phyloP scores from a whole-genome alignment of 2,113 vertebrate species.

The Pedionomus torquatus region DNA sequence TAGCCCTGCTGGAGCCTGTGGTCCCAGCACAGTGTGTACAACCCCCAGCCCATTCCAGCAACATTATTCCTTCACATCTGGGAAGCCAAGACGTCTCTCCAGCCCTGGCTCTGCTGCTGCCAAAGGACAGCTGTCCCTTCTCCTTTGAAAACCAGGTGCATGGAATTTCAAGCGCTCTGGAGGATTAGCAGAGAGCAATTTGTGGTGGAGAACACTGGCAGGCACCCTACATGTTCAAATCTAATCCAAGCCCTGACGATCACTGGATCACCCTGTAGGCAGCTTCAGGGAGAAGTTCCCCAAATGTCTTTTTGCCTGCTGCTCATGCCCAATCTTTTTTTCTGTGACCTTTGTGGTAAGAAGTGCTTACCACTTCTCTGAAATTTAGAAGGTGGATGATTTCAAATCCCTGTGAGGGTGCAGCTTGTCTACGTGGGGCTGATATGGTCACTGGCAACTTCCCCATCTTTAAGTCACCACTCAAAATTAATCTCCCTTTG shows the following conservation, averaged over 20 bases:
- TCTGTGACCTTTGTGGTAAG: not conserved
- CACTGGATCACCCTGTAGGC: not conserved
- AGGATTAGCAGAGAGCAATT: not conserved
- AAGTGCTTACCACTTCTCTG: not conserved
- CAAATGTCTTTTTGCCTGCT: not conserved
- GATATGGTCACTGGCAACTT: not conserved
- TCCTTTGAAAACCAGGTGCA: not conserved
- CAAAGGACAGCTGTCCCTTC: not conserved
- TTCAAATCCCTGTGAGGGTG: not conserved
- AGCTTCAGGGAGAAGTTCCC: not conserved
- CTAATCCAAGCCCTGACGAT: not conserved
- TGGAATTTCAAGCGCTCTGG: not conserved
- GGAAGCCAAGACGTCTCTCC: not conserved
- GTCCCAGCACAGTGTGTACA: not conserved
- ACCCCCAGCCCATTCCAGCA: fast-evolving
- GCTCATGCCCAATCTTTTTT: not conserved
- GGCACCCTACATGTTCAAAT: not conserved
- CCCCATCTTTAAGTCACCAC: not conserved
- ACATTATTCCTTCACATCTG: not conserved
- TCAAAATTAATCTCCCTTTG: not conserved
- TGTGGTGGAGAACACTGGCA: not conserved
- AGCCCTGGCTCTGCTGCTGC: not conserved
- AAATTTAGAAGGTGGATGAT: not conserved
- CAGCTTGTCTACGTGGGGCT: not conserved
- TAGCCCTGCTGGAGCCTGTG: not conserved